Evolutionary conservation across 2,888 invertebrate species (phyloP).

Genomic region (Scaeva pyrastri): DNA sequence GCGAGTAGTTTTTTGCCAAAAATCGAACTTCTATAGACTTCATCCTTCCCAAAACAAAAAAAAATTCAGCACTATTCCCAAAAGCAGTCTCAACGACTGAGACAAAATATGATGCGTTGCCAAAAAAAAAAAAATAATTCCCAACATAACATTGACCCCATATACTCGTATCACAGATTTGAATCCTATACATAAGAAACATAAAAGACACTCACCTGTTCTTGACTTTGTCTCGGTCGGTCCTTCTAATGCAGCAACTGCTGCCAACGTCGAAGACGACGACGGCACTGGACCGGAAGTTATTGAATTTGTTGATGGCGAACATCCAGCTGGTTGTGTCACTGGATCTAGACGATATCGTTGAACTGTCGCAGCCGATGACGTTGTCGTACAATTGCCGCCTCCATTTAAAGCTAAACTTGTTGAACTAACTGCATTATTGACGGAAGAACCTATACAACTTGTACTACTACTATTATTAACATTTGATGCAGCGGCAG

Average conservation of each 20-base stretch:
- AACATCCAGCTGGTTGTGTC: slow-evolving; percentile 81
- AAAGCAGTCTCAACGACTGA: background rate
- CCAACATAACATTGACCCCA: slow-evolving; percentile 6
- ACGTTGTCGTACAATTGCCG: slow-evolving; percentile 82
- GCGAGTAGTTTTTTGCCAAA: no score
- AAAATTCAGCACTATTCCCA: no score
- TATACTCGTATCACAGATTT: background rate
- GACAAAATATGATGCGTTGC: background rate
- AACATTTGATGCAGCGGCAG: slow-evolving; percentile 79
- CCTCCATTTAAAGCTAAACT: slow-evolving; percentile 80
- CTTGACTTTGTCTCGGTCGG: slow-evolving; percentile 77
- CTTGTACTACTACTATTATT: slow-evolving; percentile 81
- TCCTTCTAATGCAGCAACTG: slow-evolving; percentile 75
- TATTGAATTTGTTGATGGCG: slow-evolving; percentile 80
- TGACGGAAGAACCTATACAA: slow-evolving; percentile 81
- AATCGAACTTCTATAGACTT: no score
- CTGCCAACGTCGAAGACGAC: slow-evolving; percentile 72
- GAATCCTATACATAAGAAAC: background rate
- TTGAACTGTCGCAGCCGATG: slow-evolving; percentile 80
- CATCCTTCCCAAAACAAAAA: no score
- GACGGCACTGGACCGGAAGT: slow-evolving; percentile 78
- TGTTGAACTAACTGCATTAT: slow-evolving; percentile 79
- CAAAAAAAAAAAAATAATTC: slow-evolving; percentile 29
- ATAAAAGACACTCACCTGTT: slow-evolving; percentile 66
- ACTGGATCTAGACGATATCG: slow-evolving; percentile 83